Evolutionary conservation across 2,797 vertebrate genomes (phyloP).

Genomic region (Babyrousa celebensis): DNA sequence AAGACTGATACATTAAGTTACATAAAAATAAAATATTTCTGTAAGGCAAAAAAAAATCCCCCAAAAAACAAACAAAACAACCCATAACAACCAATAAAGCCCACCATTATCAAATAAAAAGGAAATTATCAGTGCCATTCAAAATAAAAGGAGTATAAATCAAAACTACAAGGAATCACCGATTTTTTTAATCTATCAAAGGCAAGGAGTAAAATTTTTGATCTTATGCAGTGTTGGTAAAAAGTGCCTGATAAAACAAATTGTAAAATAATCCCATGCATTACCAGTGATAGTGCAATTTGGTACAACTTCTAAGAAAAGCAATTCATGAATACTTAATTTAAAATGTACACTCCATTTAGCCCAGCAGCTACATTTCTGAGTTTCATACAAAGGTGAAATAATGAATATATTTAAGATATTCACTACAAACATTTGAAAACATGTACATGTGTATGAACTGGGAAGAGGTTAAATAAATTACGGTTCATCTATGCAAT

Average conservation of each 20-base stretch:
- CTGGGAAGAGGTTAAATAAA: background rate
- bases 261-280: background rate
- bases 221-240: background rate
- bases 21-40: constrained; percentile 40
- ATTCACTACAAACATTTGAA: constrained; percentile 1
- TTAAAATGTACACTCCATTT: background rate
- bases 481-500: background rate
- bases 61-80: background rate
- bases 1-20: background rate
- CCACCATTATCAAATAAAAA: background rate
- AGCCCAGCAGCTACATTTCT: background rate
- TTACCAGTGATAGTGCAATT: background rate
- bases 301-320: constrained; percentile 26
- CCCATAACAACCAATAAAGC: background rate
- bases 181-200: constrained; percentile 19
- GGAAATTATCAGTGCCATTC: background rate
- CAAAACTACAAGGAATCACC: background rate
- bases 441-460: background rate
- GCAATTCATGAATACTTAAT: background rate
- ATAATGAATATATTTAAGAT: background rate
- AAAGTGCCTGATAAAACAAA: background rate
- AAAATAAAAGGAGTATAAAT: constrained; percentile 35
- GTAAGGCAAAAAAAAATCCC: background rate
- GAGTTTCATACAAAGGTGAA: constrained; percentile 32
- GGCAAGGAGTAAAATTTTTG: background rate